Conservation (phyloP, 2,113 vertebrate genomes). For the Lipophrys pholis region DNA sequence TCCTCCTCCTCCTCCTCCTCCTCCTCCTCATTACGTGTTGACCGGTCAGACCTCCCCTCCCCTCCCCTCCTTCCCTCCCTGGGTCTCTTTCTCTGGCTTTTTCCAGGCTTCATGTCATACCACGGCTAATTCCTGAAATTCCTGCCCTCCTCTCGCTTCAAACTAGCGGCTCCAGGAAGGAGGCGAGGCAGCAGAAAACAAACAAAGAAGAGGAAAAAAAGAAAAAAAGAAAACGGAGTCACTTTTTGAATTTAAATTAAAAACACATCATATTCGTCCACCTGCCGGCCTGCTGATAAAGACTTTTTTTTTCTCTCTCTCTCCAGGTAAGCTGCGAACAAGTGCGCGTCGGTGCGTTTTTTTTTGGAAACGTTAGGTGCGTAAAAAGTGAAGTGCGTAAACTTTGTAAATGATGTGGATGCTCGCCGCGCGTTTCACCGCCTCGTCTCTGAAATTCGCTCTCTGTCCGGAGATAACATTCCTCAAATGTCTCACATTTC, state of each 20-base stretch:
- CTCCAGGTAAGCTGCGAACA: conserved; percentile 71
- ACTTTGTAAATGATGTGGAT: conserved; percentile 29
- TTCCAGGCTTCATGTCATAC: conserved; percentile 84
- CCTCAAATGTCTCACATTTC: conserved; percentile 77
- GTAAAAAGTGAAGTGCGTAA: neutral
- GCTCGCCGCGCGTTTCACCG: conserved; percentile 12
- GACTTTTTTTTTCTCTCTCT: neutral
- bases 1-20: conserved; percentile 48
- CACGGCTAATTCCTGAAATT: conserved; percentile 86
- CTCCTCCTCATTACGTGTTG: conserved; percentile 71
- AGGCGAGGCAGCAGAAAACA: conserved; percentile 72
- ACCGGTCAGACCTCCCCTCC: conserved; percentile 68
- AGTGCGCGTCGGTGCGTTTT: conserved; percentile 9
- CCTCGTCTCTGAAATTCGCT: conserved; percentile 22
- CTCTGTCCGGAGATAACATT: conserved; percentile 57
- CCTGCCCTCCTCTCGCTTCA: conserved; percentile 82
- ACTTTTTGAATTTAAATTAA: conserved; percentile 27
- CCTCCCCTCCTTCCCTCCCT: conserved; percentile 56
- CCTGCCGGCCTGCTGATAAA: neutral
- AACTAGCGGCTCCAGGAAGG: conserved; percentile 74
- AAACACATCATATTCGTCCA: conserved; percentile 38
- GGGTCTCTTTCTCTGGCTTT: conserved; percentile 78
- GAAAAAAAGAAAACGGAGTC: conserved; percentile 17
- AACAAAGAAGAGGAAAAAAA: conserved; percentile 26
- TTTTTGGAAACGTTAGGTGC: neutral